A percentile compares a stretch with the other conserved stretches of the same genome.
Conservation (phyloP, 2,113 vertebrate species). For the Delphinus delphis region DNA sequence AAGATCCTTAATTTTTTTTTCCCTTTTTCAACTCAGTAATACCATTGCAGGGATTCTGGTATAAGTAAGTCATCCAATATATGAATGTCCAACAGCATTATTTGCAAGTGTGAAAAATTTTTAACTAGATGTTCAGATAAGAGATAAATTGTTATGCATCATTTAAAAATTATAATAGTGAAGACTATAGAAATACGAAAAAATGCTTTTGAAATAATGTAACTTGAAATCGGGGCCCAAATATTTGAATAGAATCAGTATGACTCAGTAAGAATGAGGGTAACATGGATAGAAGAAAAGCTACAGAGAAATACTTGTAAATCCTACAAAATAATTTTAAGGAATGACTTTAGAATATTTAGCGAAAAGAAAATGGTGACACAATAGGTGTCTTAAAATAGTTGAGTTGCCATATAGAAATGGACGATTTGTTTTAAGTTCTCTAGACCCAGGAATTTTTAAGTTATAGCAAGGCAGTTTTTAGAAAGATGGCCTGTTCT, state of each 20-base stretch:
- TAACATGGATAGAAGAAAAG: conserved; percentile 6
- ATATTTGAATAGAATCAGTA: background rate
- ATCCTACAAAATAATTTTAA: conserved; percentile 25
- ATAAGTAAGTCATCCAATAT: background rate
- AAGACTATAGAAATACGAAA: background rate
- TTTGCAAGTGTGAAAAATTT: conserved; percentile 27
- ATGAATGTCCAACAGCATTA: background rate
- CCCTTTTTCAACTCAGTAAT: background rate
- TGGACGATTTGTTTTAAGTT: background rate
- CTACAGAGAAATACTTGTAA: conserved; percentile 7
- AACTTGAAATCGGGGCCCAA: background rate
- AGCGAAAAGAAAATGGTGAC: background rate
- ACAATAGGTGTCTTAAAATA: background rate
- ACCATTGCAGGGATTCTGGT: background rate
- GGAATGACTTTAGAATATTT: background rate
- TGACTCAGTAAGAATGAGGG: background rate
- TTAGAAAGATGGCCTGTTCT: background rate
- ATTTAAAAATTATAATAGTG: background rate
- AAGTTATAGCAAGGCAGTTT: background rate
- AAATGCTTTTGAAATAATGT: background rate
- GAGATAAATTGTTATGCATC: conserved; percentile 2
- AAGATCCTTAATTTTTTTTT: background rate
- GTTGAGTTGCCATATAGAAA: background rate
- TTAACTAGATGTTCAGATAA: background rate
- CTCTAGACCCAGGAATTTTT: background rate